Conservation (phyloP, 1,140 invertebrate species). For the Drosophila bipectinata region DNA sequence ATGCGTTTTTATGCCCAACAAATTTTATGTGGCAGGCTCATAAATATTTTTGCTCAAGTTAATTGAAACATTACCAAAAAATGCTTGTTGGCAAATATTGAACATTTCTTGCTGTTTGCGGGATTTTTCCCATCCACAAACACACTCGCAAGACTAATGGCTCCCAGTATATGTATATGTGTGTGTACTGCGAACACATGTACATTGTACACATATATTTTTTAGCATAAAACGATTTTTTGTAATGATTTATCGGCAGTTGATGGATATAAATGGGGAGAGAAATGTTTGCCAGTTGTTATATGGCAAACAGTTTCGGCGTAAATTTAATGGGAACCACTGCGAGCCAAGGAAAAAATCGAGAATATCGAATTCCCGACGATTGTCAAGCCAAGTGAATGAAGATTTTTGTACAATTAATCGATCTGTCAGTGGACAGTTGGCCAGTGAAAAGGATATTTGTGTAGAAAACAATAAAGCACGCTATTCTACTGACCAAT, state of each 20-base stretch:
- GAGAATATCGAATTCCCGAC: conserved; percentile 10
- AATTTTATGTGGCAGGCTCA: conserved; percentile 60
- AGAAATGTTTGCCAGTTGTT: conserved; percentile 46
- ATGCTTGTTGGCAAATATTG: conserved; percentile 75
- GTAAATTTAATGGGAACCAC: conserved; percentile 29
- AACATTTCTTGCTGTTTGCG: conserved; percentile 50
- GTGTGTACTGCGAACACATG: conserved; percentile 4
- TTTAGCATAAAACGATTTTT: conserved; percentile 53
- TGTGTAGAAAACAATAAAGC: conserved; percentile 5
- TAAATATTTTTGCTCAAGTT: conserved; percentile 81
- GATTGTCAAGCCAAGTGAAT: conserved; percentile 21
- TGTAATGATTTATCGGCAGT: conserved; percentile 84
- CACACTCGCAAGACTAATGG: conserved; percentile 40
- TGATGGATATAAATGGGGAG: conserved; percentile 53
- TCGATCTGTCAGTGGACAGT: conserved; percentile 11
- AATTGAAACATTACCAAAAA: conserved; percentile 81
- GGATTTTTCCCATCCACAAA: conserved; percentile 4
- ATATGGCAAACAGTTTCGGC: conserved; percentile 43
- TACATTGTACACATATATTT: conserved; percentile 27
- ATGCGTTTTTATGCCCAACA: conserved; percentile 68
- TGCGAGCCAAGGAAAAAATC: conserved; percentile 18
- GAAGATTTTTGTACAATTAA: conserved; percentile 30
- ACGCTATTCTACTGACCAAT: no score
- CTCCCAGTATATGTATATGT: conserved; percentile 5
- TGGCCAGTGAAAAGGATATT: background rate